Percentiles rank a stretch among this genome's conserved stretches.
Evolutionary conservation across 2,113 vertebrate species (phyloP).

Genomic region (Psilopogon haemacephalus): DNA sequence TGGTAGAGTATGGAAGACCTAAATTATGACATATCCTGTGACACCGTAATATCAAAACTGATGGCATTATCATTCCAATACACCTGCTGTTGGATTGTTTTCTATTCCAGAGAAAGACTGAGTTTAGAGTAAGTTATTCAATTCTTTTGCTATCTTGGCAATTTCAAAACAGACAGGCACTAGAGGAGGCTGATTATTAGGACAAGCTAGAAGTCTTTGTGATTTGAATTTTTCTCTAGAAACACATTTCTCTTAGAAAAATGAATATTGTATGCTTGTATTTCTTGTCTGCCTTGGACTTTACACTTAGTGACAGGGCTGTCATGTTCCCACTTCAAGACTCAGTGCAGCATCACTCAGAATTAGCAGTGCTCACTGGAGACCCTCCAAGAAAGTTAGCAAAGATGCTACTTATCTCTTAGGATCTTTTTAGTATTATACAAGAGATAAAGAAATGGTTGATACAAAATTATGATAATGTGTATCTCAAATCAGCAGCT

Average conservation of each 20-base stretch:
- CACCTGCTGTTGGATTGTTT: slow-evolving; percentile 86
- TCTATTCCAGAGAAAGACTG: slow-evolving; percentile 75
- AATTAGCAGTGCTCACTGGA: background rate
- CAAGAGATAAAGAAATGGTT: background rate
- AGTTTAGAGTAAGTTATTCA: slow-evolving; percentile 75
- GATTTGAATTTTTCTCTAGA: background rate
- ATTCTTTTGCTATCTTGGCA: background rate
- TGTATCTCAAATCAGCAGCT: background rate
- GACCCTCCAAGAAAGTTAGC: background rate
- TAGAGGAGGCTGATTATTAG: background rate
- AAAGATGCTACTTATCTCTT: background rate
- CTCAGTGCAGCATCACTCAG: background rate
- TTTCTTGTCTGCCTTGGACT: background rate
- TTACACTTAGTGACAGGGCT: background rate
- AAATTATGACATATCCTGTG: slow-evolving; percentile 76
- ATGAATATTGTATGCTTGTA: background rate
- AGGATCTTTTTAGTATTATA: background rate
- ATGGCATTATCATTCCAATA: slow-evolving; percentile 90
- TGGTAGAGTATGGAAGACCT: slow-evolving; percentile 83
- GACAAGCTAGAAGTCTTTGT: background rate
- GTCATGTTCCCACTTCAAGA: background rate
- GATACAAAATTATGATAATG: background rate
- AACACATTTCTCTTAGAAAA: background rate
- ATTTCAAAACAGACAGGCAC: background rate
- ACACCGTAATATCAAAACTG: slow-evolving; percentile 81